phyloP scores from a whole-genome alignment of 2,113 vertebrate species.

The Cyrtonyx montezumae region DNA sequence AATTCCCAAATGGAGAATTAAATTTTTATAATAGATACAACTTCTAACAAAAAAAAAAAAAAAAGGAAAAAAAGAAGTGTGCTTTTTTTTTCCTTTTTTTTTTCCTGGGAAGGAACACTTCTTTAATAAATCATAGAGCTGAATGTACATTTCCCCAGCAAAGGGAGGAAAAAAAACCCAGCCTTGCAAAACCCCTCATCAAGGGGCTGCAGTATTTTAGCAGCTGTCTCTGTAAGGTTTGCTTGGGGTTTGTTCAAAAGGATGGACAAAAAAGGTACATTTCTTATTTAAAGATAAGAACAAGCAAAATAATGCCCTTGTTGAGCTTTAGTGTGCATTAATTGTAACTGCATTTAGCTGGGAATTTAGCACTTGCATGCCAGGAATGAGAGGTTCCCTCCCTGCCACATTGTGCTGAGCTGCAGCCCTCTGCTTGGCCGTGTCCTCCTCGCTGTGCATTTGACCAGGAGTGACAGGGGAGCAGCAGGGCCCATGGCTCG shows the following conservation, averaged over 20 bases:
- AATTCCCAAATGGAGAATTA: conserved; percentile 58
- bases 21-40: conserved; percentile 22
- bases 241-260: background rate
- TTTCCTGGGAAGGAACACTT: background rate
- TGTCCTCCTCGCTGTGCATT: background rate
- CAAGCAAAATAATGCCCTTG: background rate
- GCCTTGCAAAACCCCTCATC: background rate
- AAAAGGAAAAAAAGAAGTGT: no score
- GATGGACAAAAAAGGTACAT: background rate
- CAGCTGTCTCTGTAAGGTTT: background rate
- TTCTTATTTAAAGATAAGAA: background rate
- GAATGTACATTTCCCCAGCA: background rate
- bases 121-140: background rate
- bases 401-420: fast-evolving
- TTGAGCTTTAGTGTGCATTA: background rate
- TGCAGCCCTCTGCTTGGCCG: background rate
- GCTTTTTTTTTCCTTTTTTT: background rate
- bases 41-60: background rate
- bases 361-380: background rate
- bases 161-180: background rate
- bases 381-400: background rate
- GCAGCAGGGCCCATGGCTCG: background rate
- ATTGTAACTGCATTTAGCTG: background rate
- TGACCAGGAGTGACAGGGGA: background rate
- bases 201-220: background rate